Percentiles rank a stretch among this genome's conserved stretches.
Evolutionary conservation across 2,888 invertebrate species (phyloP).

Genomic region (Apoda limacodes): DNA sequence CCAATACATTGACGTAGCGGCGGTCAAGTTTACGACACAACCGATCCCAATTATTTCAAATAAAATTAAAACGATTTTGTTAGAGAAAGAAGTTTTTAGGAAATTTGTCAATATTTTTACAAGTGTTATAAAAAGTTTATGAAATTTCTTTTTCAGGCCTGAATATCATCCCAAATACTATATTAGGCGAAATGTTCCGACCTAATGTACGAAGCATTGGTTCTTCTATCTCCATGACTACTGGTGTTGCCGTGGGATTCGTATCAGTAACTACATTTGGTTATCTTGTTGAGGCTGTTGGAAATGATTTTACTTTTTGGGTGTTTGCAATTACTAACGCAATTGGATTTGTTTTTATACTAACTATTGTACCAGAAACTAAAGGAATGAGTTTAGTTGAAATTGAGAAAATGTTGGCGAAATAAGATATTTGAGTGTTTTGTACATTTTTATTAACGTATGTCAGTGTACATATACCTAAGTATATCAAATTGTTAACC

Average conservation of each 20-base stretch:
- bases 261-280: slow-evolving; percentile 19
- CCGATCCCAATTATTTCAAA: too few relatives aligned
- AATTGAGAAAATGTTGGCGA: slow-evolving; percentile 72
- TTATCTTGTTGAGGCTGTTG: slow-evolving; percentile 38
- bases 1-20: too few relatives aligned
- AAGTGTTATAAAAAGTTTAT: too few relatives aligned
- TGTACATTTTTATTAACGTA: too few relatives aligned
- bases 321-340: slow-evolving; percentile 58
- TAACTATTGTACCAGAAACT: slow-evolving; percentile 80
- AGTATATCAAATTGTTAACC: too few relatives aligned
- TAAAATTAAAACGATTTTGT: too few relatives aligned
- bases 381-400: slow-evolving; percentile 81
- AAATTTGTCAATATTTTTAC: too few relatives aligned
- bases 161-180: slow-evolving; percentile 20
- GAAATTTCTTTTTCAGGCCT: slow-evolving; percentile 18
- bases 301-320: slow-evolving; percentile 73
- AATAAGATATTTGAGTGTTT: too few relatives aligned
- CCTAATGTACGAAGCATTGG: slow-evolving; percentile 23
- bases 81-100: too few relatives aligned
- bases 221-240: slow-evolving; percentile 17
- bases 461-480: too few relatives aligned
- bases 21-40: too few relatives aligned
- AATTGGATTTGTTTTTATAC: slow-evolving; percentile 72
- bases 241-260: slow-evolving; percentile 19
- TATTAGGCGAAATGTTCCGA: slow-evolving; percentile 23